Evolutionary conservation across 2,797 vertebrate genomes (phyloP), one percentile per base, ranked within the genome.

Genomic region (Cirrhinus molitorella): DNA sequence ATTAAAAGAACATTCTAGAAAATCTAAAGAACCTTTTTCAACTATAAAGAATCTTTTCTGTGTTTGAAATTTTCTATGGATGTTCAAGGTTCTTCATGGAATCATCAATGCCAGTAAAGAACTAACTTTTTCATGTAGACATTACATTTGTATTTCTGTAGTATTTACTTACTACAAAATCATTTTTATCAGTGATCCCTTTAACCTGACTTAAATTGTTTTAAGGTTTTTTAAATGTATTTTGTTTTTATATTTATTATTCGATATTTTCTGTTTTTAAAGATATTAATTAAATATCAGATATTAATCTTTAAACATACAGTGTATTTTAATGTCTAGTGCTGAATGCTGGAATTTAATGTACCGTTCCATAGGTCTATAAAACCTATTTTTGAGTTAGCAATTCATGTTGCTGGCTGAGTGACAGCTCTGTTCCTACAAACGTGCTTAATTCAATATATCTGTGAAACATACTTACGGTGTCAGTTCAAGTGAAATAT

Each of bases 401-500:
- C 49, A 34, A 14, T n/a, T 43, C 5, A 65, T 45, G 12, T 53
- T 57, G 23, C 65, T 68, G 31, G 59, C 16, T 47, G 43, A 61
- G 31, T 55, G 34, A 68, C 16, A 79, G 61, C 79, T 79, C 78
- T 78, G 71, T 79, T 80, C 37, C 83, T 68, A 65, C 73, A 43
- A 71, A 84, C 68, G 79, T 70, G 81, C 67, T 73, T 84, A 83
- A 73, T 25, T 23, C 12, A 25, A 3, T 23, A 59, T 73, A 81
- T 85, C 77, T 84, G 81, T 76, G 88, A 91, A 93, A 94, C 91
- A 88, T 91, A 89, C 90, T 91, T 94, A 89, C 79, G 43, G 40
- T 78, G 79, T 93, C 93, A 94, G 92, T 93, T 93, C 92, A 93
- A 92, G 87, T 92, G 90, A 89, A 92, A 93, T 93, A 93, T 93